Evolutionary conservation across 1,140 invertebrate species (phyloP).

Genomic region (Lordiphosa mommai): DNA sequence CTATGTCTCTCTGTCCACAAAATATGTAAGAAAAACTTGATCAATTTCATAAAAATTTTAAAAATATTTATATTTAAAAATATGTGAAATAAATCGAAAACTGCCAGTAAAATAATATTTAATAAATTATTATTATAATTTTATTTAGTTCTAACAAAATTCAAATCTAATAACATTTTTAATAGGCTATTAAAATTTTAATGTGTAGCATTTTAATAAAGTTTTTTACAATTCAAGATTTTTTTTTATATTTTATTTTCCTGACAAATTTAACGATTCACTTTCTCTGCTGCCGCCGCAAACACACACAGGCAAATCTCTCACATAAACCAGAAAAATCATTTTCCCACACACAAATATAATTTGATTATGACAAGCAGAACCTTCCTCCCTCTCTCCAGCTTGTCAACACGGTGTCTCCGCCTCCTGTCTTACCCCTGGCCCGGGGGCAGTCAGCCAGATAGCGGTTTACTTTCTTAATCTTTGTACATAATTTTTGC

Average conservation of each 20-base stretch:
- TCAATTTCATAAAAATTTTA: too few relatives aligned
- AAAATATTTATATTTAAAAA: too few relatives aligned
- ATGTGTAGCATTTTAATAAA: too few relatives aligned
- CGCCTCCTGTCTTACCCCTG: conserved; percentile 14
- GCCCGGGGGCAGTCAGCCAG: conserved; percentile 32
- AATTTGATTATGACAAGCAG: conserved; percentile 10
- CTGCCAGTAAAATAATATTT: too few relatives aligned
- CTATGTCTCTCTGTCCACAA: too few relatives aligned
- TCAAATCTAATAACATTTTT: too few relatives aligned
- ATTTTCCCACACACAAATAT: conserved; percentile 6
- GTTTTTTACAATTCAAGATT: too few relatives aligned
- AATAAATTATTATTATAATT: too few relatives aligned
- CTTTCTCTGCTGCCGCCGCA: neutral
- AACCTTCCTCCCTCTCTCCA: neutral
- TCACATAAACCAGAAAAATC: neutral
- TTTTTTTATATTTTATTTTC: neutral
- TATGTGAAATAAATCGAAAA: too few relatives aligned
- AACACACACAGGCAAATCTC: neutral
- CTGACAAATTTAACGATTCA: conserved; percentile 5
- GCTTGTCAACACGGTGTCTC: conserved; percentile 2
- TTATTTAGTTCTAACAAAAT: too few relatives aligned
- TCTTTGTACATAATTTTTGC: conserved; percentile 70
- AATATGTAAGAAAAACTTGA: too few relatives aligned
- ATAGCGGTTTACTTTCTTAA: conserved; percentile 74
- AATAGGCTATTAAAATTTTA: too few relatives aligned